Conservation (phyloP, 2,113 vertebrate genomes). For the Carassius carassius region DNA sequence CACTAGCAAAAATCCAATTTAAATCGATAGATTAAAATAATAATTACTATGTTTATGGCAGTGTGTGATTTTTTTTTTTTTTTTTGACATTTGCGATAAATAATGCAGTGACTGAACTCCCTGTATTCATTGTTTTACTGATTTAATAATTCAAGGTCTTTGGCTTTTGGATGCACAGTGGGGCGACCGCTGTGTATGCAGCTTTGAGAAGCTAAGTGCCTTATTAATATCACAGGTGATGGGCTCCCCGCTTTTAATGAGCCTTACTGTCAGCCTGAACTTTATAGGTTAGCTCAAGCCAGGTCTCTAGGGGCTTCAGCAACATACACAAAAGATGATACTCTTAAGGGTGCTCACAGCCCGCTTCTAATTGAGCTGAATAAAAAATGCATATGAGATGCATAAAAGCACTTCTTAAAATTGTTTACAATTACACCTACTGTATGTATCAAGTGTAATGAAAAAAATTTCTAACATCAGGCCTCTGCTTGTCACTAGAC, state of each 20-base stretch:
- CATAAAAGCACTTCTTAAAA: background rate
- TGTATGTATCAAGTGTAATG: background rate
- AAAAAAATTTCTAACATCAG: too few relatives aligned
- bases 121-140: constrained; percentile 51
- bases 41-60: background rate
- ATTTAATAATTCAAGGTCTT: constrained; percentile 58
- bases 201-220: constrained; percentile 49
- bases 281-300: constrained; percentile 20
- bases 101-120: constrained; percentile 40
- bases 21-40: constrained; percentile 16
- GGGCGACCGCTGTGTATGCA: constrained; percentile 21
- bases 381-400: background rate
- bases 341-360: background rate
- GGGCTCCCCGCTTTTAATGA: constrained; percentile 46
- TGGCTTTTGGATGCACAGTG: constrained; percentile 41
- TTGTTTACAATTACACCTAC: background rate
- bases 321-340: constrained; percentile 11
- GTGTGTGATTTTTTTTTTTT: constrained; percentile 14
- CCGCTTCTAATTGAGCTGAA: background rate
- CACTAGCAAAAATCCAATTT: background rate
- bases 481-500: too few relatives aligned
- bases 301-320: constrained; percentile 16
- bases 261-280: constrained; percentile 45
- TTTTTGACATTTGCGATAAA: constrained; percentile 35
- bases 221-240: constrained; percentile 56